Base-by-base conservation (phyloP, 2,888 invertebrate genomes). In the Neoascia interrupta region DNA sequence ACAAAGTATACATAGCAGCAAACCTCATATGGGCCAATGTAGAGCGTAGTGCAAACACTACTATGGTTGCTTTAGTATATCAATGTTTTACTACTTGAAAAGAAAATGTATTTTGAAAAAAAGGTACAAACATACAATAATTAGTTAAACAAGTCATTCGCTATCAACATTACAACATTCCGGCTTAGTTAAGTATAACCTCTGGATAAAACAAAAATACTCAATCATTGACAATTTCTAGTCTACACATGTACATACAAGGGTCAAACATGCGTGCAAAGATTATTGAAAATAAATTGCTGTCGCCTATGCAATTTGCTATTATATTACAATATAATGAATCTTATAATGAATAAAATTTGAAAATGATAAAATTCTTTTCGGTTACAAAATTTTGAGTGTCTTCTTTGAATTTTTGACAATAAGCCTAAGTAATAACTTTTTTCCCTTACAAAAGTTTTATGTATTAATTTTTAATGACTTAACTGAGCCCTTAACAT, bases 111-210 rank as follows among this genome's bases (percentile, higher is more conserved):
- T 15, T 39, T 5, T 5, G 11, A 36, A 45, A 16, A 10, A 31
- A n/a, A 31, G 31, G n/a, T n/a, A 31, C n/a, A 5, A 60, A 68
- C 69, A 68, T 66, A 79, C 73, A 79, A 34, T 58, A 70, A 39
- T 54, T 56, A 68, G 53, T 66, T 31, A 45, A 43, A 51, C 49
- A 60, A 28, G 11, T 79, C 79, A 79, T 79, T 79, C 73, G 51
- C 79, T 73, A 73, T 56, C 23, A 79, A 79, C 79, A 73, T 41
- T 79, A 73, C 73, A 73, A 79, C 79, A 79, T 79, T 79, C 79
- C 66, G 36, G 26, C 39, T 68, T 68, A 61, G 43, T 54, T 45
- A 49, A 79, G 43, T 51, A 68, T 54, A 41, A 49, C 64, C 64
- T 31, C 4, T 76, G 58, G 6, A 53, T 58, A 53, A 49, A 19